These are phyloP conservation scores for Rhopalosiphum maidis DNA, from an alignment of 1,140 invertebrate species.

Conservation along the genomic window DNA sequence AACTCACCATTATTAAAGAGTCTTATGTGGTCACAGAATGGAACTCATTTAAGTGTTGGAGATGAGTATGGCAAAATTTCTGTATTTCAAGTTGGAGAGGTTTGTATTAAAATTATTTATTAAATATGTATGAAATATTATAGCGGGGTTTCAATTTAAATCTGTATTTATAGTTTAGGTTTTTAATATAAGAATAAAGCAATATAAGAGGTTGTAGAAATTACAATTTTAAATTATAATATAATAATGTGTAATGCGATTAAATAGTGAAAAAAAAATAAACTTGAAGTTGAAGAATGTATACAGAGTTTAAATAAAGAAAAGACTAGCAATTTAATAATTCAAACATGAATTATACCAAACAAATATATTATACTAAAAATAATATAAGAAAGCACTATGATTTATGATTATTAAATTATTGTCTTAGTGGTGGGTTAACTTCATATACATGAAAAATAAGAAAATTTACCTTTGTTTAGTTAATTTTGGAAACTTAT, in stretches of 20 bases:
- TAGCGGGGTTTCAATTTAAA: not conserved
- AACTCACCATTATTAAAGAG: constrained; percentile 86
- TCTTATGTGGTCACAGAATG: constrained; percentile 92
- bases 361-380: no score
- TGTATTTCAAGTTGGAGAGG: constrained; percentile 96
- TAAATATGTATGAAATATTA: not conserved
- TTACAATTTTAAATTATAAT: not conserved
- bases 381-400: not conserved
- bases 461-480: no score
- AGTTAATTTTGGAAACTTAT: not conserved
- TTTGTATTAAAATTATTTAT: constrained; percentile 61
- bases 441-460: not conserved
- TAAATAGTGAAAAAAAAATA: no score
- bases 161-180: not conserved
- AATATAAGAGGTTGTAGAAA: not conserved
- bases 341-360: no score
- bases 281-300: no score
- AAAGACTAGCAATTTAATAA: no score
- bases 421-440: not conserved
- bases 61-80: constrained; percentile 93
- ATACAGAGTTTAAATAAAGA: no score
- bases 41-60: constrained; percentile 89
- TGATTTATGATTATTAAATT: not conserved
- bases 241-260: no score
- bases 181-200: not conserved